phyloP scores from a whole-genome alignment of 1,140 invertebrate species.

The Reticulitermes speratus region DNA sequence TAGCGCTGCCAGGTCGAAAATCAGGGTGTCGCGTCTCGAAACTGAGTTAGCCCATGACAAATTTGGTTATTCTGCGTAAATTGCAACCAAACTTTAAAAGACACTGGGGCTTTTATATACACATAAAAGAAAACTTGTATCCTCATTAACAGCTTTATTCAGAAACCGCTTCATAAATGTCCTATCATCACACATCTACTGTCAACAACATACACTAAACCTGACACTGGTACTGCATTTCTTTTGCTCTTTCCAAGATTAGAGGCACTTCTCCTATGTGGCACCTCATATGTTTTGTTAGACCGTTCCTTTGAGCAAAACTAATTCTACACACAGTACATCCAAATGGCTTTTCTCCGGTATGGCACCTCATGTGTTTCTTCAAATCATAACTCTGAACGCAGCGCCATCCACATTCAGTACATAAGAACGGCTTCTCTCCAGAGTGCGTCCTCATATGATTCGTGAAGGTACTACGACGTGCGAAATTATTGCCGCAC shows the following conservation, averaged over 20 bases:
- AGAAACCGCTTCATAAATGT: no score
- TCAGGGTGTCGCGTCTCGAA: no score
- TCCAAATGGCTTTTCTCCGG: neutral
- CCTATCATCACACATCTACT: no score
- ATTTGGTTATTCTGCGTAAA: no score
- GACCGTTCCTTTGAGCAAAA: neutral
- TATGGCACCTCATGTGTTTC: constrained; percentile 7
- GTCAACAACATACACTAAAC: neutral
- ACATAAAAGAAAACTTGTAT: no score
- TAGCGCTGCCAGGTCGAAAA: no score
- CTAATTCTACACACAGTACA: neutral
- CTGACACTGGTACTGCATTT: neutral
- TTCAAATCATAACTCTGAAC: neutral
- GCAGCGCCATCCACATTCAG: constrained; percentile 3
- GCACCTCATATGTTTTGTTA: neutral
- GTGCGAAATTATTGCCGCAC: constrained; percentile 20
- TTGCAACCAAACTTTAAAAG: no score
- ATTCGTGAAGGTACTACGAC: neutral
- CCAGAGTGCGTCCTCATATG: constrained; percentile 31
- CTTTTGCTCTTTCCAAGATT: neutral
- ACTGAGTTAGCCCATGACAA: no score
- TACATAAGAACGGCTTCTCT: constrained; percentile 29
- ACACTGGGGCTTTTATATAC: no score
- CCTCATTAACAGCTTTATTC: no score
- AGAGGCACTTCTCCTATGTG: neutral